These are phyloP conservation scores for Perca schrenkii DNA, from an alignment of 2,113 vertebrate genomes.

Conservation along the genomic window DNA sequence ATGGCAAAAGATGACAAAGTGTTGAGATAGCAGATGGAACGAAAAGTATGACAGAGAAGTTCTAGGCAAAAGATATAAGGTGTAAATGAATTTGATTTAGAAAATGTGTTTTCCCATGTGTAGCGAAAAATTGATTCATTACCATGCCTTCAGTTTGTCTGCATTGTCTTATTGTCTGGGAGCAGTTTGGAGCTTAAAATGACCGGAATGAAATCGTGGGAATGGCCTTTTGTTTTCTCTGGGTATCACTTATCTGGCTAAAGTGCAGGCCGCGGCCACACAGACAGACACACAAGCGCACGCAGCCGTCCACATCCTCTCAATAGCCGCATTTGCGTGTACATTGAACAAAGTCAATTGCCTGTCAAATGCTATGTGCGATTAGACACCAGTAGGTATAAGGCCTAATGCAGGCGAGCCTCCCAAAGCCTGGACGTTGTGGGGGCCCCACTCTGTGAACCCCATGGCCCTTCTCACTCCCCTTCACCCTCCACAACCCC, in stretches of 20 bases:
- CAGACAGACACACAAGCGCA: slow-evolving; percentile 64
- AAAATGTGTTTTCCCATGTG: slow-evolving; percentile 19
- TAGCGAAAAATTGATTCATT: slow-evolving; percentile 25
- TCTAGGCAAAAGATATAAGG: neutral
- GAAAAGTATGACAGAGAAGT: neutral
- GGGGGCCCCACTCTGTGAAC: slow-evolving; percentile 63
- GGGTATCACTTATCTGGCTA: slow-evolving; percentile 69
- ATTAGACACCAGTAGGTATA: slow-evolving; percentile 76
- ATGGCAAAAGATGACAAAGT: neutral
- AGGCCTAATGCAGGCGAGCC: slow-evolving; percentile 58
- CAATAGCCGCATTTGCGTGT: slow-evolving; percentile 72
- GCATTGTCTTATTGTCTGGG: slow-evolving; percentile 35
- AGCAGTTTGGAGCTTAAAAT: slow-evolving; percentile 53
- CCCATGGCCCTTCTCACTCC: slow-evolving; percentile 26
- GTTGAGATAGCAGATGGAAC: neutral
- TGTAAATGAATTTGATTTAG: neutral
- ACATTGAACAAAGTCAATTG: slow-evolving; percentile 84
- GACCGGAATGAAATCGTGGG: slow-evolving; percentile 53
- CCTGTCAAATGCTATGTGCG: slow-evolving; percentile 80
- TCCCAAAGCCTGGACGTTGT: slow-evolving; percentile 54
- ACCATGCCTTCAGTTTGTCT: neutral
- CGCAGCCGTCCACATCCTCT: slow-evolving; percentile 53
- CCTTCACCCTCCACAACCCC: slow-evolving; percentile 23
- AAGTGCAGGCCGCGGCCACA: slow-evolving; percentile 65
- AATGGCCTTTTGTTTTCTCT: slow-evolving; percentile 67